Conservation (phyloP, 1,140 invertebrate species). For the Brachionus rubens region DNA sequence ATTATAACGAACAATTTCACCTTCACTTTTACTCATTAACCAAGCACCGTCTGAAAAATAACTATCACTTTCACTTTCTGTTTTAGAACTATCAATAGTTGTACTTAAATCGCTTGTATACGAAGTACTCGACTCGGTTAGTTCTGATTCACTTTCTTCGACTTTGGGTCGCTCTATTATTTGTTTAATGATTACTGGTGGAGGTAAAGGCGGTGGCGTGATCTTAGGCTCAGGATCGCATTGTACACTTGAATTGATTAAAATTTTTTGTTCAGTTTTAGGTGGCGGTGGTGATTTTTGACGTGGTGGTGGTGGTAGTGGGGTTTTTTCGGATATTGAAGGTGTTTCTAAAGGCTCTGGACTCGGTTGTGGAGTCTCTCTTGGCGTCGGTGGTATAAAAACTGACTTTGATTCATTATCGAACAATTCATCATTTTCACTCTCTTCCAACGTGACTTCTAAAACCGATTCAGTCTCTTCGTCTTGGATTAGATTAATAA, state of each 20-base stretch:
- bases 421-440: background rate
- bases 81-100: background rate
- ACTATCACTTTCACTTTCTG: background rate
- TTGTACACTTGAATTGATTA: conserved; percentile 13
- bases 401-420: background rate
- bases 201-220: background rate
- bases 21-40: conserved; percentile 43
- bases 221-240: conserved; percentile 25
- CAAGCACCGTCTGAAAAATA: conserved; percentile 46
- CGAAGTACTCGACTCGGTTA: background rate
- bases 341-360: conserved; percentile 10
- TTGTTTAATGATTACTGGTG: background rate
- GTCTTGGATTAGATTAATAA: conserved; percentile 24
- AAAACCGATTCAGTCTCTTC: conserved; percentile 32
- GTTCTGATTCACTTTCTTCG: background rate
- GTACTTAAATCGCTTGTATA: background rate
- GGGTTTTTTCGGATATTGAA: background rate
- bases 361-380: conserved; percentile 31
- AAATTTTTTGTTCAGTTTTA: background rate
- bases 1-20: conserved; percentile 25
- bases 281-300: background rate
- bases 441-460: conserved; percentile 7
- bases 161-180: background rate
- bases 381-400: conserved; percentile 24
- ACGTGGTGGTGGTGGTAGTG: background rate